Evolutionary conservation across 2,888 invertebrate genomes (phyloP), one percentile per base, ranked within the genome.

Genomic region (Metellina segmentata): DNA sequence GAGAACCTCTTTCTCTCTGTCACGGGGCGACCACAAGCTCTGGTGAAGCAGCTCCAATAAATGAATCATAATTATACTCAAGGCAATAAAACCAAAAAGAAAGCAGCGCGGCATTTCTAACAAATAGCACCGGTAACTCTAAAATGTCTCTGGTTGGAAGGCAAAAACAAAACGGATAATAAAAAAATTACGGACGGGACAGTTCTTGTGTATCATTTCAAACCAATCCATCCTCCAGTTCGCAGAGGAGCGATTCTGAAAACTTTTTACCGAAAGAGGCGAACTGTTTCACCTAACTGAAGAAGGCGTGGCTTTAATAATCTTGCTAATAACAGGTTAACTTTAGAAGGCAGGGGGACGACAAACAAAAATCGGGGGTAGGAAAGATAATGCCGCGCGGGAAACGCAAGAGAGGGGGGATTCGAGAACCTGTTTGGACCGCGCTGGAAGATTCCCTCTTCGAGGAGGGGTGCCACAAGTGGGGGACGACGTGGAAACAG

Each of bases 311-410:
- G 48, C 82, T 51, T 70, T 79, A 77, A 88, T 91, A 91, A 91
- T 91, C 91, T 83, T 71, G 82, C 77, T 91, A 91, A 91, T 91
- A 91, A 91, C 83, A 91, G 91, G 91, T 91, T 91, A 83, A 71
- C 53, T 79, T 85, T 81, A 9, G 61, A 16, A 53, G 71, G 16
- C n/a, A 79, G 77, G 19, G 34, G 71, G 78, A 52, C 49, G 72
- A n/a, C 61, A 61, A 88, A 86, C 69, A 71, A 78, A 86, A 86
- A 16, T 49, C 11, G 70, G 86, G 71, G 71, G 81, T 20, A 69
- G 13, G 71, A 72, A 78, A 78, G 70, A 83, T 89, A 89, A 89
- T 61, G 49, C 77, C 77, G 61, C 69, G 89, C 52, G 89, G 89
- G 34, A 20, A 20, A 74, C 19, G n/a, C 16, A 79, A 49, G 69